Conservation (phyloP, 1,140 invertebrate genomes). For the Drosophila mauritiana region DNA sequence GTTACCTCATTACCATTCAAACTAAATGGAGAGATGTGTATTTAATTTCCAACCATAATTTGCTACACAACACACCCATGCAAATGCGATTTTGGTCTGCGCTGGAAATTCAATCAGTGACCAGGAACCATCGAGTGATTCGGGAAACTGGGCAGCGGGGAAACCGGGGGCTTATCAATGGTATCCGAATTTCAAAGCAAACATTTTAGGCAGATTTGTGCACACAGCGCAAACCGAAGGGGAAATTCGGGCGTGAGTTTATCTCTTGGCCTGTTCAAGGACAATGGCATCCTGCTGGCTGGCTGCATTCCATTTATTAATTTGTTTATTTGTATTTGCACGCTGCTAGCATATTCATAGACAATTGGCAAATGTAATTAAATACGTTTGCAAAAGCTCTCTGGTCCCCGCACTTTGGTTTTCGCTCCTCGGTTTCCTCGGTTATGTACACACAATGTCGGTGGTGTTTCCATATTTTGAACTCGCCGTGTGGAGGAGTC, state of each 20-base stretch:
- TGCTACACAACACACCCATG: constrained; percentile 20
- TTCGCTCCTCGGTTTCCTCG: constrained; percentile 21
- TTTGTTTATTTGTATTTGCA: constrained; percentile 75
- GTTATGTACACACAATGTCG: constrained; percentile 11
- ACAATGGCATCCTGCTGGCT: constrained; percentile 51
- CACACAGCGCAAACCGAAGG: constrained; percentile 29
- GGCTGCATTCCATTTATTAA: constrained; percentile 65
- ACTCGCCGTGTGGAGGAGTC: constrained; percentile 8
- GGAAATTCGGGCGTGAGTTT: constrained; percentile 45
- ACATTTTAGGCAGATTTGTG: constrained; percentile 74
- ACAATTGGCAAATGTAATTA: constrained; percentile 83
- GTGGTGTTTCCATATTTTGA: constrained; percentile 23
- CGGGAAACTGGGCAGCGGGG: constrained; percentile 6
- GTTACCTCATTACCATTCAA: constrained; percentile 35
- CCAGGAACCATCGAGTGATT: constrained; percentile 29
- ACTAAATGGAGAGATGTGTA: constrained; percentile 44
- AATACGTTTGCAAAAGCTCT: constrained; percentile 76
- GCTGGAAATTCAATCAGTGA: constrained; percentile 71
- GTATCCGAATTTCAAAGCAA: constrained; percentile 80
- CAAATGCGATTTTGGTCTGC: constrained; percentile 20
- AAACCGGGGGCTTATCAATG: constrained; percentile 65
- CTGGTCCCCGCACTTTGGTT: constrained; percentile 17
- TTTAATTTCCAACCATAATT: constrained; percentile 79
- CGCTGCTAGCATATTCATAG: constrained; percentile 82
- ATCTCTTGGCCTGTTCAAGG: constrained; percentile 73